Percentiles rank a stretch among this genome's conserved stretches.
phyloP scores from a whole-genome alignment of 2,113 vertebrate species.

The Blennius ocellaris region DNA sequence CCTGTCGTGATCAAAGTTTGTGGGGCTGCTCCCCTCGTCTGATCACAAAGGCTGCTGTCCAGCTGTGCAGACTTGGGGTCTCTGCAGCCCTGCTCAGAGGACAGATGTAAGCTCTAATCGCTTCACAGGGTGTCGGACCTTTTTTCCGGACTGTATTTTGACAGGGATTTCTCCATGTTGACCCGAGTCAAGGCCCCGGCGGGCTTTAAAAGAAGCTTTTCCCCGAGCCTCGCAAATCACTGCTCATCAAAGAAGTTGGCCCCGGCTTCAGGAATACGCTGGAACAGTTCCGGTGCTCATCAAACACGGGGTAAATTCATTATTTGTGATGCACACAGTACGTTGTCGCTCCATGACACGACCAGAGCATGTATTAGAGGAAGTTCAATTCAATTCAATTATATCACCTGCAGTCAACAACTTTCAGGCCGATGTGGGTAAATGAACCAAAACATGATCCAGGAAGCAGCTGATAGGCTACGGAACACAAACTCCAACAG shows the following conservation, averaged over 20 bases:
- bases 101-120: constrained; percentile 40
- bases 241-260: constrained; percentile 40
- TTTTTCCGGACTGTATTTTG: constrained; percentile 48
- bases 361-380: background rate
- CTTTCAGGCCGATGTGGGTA: too few species aligned
- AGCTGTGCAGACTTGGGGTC: constrained; percentile 24
- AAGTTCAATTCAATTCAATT: background rate
- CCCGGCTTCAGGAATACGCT: constrained; percentile 23
- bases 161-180: constrained; percentile 63
- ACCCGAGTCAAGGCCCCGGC: constrained; percentile 34
- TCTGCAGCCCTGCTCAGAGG: constrained; percentile 20
- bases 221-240: constrained; percentile 57
- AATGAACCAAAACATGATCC: too few species aligned
- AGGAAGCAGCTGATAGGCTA: too few species aligned
- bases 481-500: too few species aligned
- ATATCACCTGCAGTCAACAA: constrained; percentile 1
- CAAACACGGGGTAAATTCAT: constrained; percentile 20
- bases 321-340: constrained; percentile 26
- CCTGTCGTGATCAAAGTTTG: constrained; percentile 54
- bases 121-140: constrained; percentile 33
- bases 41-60: constrained; percentile 24
- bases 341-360: constrained; percentile 3
- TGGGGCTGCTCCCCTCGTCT: constrained; percentile 7
- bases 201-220: constrained; percentile 54
- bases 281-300: constrained; percentile 24